These are phyloP conservation scores for Amyelois transitella DNA, from an alignment of 1,140 invertebrate genomes.

Conservation along the genomic window DNA sequence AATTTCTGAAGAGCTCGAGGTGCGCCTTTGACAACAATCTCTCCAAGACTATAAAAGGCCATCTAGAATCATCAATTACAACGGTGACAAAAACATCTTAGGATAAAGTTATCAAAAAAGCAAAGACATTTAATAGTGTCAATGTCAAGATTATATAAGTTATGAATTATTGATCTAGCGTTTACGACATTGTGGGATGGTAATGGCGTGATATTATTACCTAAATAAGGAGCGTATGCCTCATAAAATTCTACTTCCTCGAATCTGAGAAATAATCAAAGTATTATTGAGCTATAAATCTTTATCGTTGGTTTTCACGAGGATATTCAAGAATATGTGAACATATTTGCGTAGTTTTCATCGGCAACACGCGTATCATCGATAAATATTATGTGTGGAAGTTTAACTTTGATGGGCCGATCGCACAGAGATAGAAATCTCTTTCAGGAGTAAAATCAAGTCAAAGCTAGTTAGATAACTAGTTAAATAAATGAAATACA, in stretches of 20 bases:
- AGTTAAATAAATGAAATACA: too few species aligned
- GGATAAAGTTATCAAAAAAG: neutral
- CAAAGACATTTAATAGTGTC: neutral
- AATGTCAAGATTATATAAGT: neutral
- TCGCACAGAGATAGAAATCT: too few species aligned
- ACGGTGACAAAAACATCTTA: too few species aligned
- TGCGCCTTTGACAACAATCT: too few species aligned
- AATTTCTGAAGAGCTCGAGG: too few species aligned
- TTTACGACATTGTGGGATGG: slow-evolving; percentile 20
- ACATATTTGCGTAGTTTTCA: slow-evolving; percentile 57
- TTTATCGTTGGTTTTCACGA: slow-evolving; percentile 42
- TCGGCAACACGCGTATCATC: too few species aligned
- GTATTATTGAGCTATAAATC: slow-evolving; percentile 63
- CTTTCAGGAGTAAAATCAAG: too few species aligned
- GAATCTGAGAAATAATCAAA: slow-evolving; percentile 63
- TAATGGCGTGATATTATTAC: slow-evolving; percentile 40
- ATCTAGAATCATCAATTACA: too few species aligned
- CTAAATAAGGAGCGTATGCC: slow-evolving; percentile 48
- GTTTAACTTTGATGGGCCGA: too few species aligned
- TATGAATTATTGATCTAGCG: slow-evolving; percentile 24
- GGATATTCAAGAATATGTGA: slow-evolving; percentile 40
- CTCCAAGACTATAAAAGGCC: too few species aligned
- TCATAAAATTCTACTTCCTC: slow-evolving; percentile 52
- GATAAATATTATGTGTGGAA: too few species aligned
- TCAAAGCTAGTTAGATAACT: too few species aligned